Conservation (phyloP, 2,797 vertebrate species). For the Chrosomus eos region DNA sequence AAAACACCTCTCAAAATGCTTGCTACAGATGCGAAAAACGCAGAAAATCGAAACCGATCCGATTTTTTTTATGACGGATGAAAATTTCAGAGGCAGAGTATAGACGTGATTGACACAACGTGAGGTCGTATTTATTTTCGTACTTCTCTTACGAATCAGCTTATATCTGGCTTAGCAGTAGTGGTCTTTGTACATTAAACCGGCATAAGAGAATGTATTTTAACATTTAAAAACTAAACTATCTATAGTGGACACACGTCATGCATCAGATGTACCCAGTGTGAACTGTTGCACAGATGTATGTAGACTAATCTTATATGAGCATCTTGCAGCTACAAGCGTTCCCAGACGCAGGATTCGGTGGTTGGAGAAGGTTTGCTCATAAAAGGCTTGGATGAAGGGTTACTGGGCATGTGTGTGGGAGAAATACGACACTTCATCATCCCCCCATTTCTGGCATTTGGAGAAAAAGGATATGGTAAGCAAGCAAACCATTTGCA, state of each 20-base stretch:
- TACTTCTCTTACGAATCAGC: background rate
- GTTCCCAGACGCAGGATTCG: conserved; percentile 87
- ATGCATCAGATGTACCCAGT: background rate
- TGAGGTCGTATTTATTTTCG: background rate
- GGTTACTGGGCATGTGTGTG: conserved; percentile 93
- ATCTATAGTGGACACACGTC: background rate
- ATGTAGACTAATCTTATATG: conserved; percentile 75
- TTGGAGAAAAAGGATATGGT: conserved; percentile 95
- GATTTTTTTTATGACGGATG: no score
- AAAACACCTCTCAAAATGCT: no score
- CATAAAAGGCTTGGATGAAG: conserved; percentile 94
- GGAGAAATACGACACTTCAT: conserved; percentile 91
- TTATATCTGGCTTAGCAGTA: background rate
- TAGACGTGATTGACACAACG: no score
- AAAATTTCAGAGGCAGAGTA: no score
- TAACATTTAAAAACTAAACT: background rate
- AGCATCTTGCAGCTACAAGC: conserved; percentile 82
- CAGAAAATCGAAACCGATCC: no score
- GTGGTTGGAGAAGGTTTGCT: conserved; percentile 91
- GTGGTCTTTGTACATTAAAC: background rate
- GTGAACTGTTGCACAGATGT: conserved; percentile 25
- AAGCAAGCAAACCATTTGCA: conserved; percentile 56
- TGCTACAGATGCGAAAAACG: no score
- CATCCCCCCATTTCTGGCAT: conserved; percentile 93
- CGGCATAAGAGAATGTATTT: background rate